Conservation (phyloP, 2,888 invertebrate genomes). For the Ceraclea dissimilis region DNA sequence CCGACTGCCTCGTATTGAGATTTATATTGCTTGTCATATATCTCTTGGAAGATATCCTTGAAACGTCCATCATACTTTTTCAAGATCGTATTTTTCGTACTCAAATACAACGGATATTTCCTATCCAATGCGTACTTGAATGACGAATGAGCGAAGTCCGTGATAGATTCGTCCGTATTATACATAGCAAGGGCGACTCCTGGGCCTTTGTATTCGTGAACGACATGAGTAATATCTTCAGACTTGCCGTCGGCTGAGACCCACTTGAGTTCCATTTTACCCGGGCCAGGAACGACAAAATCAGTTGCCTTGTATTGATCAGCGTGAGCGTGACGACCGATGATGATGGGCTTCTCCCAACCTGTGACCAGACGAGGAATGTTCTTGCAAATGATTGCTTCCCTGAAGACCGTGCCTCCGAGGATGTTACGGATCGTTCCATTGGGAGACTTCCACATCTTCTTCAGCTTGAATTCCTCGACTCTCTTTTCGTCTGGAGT, state of each 20-base stretch:
- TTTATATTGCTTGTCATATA: conserved; percentile 87
- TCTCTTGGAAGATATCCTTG: conserved; percentile 94
- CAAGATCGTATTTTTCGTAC: conserved; percentile 95
- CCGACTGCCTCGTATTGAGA: conserved; percentile 71
- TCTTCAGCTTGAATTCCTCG: conserved; percentile 78
- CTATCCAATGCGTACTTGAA: conserved; percentile 83
- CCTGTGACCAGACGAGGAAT: conserved; percentile 91
- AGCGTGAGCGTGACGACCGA: conserved; percentile 96
- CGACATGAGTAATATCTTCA: conserved; percentile 58
- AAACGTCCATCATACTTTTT: conserved; percentile 95
- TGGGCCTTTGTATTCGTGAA: conserved; percentile 78
- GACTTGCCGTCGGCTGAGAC: conserved; percentile 56
- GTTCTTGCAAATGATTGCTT: conserved; percentile 84
- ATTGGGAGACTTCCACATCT: conserved; percentile 90
- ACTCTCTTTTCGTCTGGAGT: conserved; percentile 97
- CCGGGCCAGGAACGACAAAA: conserved; percentile 87
- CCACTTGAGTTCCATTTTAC: conserved; percentile 79
- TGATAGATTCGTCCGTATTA: conserved; percentile 92
- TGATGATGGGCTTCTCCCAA: conserved; percentile 96
- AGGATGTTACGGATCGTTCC: conserved; percentile 84
- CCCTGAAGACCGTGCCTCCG: conserved; percentile 77
- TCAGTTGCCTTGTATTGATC: conserved; percentile 98
- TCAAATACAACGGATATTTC: conserved; percentile 83
- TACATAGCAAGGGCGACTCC: conserved; percentile 94
- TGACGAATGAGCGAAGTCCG: conserved; percentile 91